These are phyloP conservation scores for Calephelis virginiensis DNA, from an alignment of 1,140 invertebrate genomes.

Conservation along the genomic window DNA sequence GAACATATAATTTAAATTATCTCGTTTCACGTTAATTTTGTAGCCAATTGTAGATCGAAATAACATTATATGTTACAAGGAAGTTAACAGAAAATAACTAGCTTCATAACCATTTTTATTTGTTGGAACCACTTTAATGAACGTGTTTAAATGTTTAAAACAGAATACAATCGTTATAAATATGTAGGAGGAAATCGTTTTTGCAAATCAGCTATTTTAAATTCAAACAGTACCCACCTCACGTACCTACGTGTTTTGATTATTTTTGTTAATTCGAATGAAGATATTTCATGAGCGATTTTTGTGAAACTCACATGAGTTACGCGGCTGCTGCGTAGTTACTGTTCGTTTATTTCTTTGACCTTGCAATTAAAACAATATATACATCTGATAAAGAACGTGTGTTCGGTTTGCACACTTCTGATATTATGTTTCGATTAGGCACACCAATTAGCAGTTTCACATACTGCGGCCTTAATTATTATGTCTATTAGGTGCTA, in stretches of 20 bases:
- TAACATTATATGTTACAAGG: not conserved
- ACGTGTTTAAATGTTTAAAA: slow-evolving; percentile 9
- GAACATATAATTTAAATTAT: slow-evolving; percentile 2
- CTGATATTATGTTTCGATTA: slow-evolving; percentile 39
- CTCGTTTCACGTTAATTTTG: not conserved
- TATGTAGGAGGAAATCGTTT: not conserved
- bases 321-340: not conserved
- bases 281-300: too few species aligned
- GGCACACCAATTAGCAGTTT: slow-evolving; percentile 32
- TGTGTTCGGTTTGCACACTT: slow-evolving; percentile 32
- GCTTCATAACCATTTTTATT: slow-evolving; percentile 9
- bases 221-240: too few species aligned
- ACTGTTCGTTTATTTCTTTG: slow-evolving; percentile 26
- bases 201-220: not conserved
- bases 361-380: slow-evolving; percentile 29
- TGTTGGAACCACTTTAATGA: not conserved
- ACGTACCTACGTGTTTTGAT: too few species aligned
- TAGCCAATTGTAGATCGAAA: not conserved
- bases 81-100: not conserved
- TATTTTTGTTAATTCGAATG: too few species aligned
- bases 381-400: slow-evolving; percentile 30
- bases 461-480: slow-evolving; percentile 36
- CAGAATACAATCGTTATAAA: not conserved
- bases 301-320: not conserved
- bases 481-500: slow-evolving; percentile 9